Evolutionary conservation across 2,888 invertebrate species (phyloP), one percentile per base, ranked within the genome.

Genomic region (Lydus trimaculatus): DNA sequence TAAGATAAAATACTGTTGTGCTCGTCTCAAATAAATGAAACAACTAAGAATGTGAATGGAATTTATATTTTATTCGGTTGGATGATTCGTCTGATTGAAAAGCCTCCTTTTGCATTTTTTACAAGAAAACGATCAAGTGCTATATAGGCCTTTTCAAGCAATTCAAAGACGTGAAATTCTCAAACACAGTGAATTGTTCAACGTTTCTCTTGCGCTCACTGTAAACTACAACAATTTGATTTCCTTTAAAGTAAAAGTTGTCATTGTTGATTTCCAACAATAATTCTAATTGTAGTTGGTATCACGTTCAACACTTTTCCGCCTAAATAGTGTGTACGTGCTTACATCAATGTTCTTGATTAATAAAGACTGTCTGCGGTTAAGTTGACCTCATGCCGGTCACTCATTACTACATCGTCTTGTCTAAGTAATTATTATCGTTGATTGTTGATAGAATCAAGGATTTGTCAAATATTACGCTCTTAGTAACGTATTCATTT

Each of bases 361-460:
- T 77, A 77, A 76, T 76, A 75, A 75, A 75, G 72, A 73, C 75
- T 72, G 73, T 67, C 60, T 68, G 71, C 65, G 71, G 71, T 74
- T 68, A 70, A 68, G 70, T 72, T 72, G 74, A 73, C 73, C 75
- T 74, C 75, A 74, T 76, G 75, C 75, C 67, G 58, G 64, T 61
- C 61, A 61, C 69, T 58, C 61, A 68, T 74, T 72, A 69, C 72
- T 74, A 63, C 63, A 66, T 56, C 66, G 73, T 75, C 74, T 74
- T 70, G 70, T 64, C 69, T 77, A 77, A 77, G 75, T 77, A 74
- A 72, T 75, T 75, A 74, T 63, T 63, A n/a, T n/a, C n/a, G n/a
- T n/a, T n/a, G n/a, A n/a, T n/a, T 63, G 62, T 68, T 62, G 52
- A 58, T 48, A 48, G 20, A 48, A 48, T 48, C 20, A 20, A 48